Evolutionary conservation across 2,888 invertebrate genomes (phyloP).

Genomic region (Ornithoptera priamus): DNA sequence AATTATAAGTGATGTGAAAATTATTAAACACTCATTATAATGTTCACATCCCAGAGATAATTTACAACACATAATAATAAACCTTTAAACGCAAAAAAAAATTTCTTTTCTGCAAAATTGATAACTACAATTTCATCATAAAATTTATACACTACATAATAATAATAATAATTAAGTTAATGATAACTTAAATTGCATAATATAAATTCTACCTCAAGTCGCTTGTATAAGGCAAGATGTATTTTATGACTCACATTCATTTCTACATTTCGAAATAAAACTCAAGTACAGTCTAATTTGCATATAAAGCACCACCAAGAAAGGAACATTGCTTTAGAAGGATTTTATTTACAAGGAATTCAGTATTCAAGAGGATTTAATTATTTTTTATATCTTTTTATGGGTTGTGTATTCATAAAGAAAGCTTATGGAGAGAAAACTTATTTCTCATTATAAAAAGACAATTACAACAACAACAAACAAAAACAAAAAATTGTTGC

Average conservation of each 20-base stretch:
- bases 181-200: background rate
- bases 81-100: too few relatives aligned
- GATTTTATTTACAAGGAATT: slow-evolving; percentile 16
- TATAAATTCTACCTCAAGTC: background rate
- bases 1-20: too few relatives aligned
- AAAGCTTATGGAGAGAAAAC: background rate
- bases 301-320: slow-evolving; percentile 22
- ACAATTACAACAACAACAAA: background rate
- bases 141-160: too few relatives aligned
- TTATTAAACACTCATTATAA: too few relatives aligned
- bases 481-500: background rate
- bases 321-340: slow-evolving; percentile 17
- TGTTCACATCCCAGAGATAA: too few relatives aligned
- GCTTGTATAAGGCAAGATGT: slow-evolving; percentile 4
- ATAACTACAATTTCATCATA: too few relatives aligned
- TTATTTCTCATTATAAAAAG: background rate
- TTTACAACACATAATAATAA: too few relatives aligned
- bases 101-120: too few relatives aligned
- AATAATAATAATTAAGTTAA: background rate
- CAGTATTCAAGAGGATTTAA: background rate
- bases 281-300: slow-evolving; percentile 23
- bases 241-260: slow-evolving; percentile 22
- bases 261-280: slow-evolving; percentile 20
- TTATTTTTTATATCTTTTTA: slow-evolving; percentile 5
- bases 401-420: background rate